These are phyloP conservation scores for Drosophila pseudoananassae DNA, from an alignment of 1,140 invertebrate genomes.

Conservation along the genomic window DNA sequence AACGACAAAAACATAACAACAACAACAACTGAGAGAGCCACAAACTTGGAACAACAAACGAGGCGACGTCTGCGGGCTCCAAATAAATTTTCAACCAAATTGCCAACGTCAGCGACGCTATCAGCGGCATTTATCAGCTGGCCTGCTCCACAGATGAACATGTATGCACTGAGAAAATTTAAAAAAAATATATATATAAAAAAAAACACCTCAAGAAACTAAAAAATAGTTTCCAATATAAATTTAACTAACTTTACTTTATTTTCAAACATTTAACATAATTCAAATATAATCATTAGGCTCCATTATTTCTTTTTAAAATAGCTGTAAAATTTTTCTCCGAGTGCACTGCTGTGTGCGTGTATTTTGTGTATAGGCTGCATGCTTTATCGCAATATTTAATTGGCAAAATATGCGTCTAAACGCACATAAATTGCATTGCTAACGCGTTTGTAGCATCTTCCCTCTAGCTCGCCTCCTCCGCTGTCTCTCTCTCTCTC, in stretches of 20 bases:
- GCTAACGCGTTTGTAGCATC: slow-evolving; percentile 76
- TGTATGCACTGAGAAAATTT: neutral
- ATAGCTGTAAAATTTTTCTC: neutral
- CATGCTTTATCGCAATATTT: slow-evolving; percentile 84
- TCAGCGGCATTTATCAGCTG: slow-evolving; percentile 78
- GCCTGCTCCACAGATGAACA: slow-evolving; percentile 30
- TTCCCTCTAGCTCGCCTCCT: neutral
- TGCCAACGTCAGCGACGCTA: slow-evolving; percentile 80
- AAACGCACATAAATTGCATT: slow-evolving; percentile 84
- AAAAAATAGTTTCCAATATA: no score
- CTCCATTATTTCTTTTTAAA: neutral
- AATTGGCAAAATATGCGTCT: slow-evolving; percentile 84
- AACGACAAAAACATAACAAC: slow-evolving; percentile 9
- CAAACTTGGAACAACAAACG: slow-evolving; percentile 39
- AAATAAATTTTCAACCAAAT: slow-evolving; percentile 82
- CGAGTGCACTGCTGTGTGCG: slow-evolving; percentile 21
- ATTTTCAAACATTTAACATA: no score
- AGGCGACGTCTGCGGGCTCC: slow-evolving; percentile 48
- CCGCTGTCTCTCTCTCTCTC: slow-evolving; percentile 3
- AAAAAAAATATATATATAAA: no score
- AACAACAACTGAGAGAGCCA: slow-evolving; percentile 15
- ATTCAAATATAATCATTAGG: no score
- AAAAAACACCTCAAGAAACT: neutral
- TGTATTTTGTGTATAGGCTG: slow-evolving; percentile 59
- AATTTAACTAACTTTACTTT: no score